These are phyloP conservation scores for Philopedon plagiatum DNA, from an alignment of 2,888 invertebrate species.

Conservation along the genomic window DNA sequence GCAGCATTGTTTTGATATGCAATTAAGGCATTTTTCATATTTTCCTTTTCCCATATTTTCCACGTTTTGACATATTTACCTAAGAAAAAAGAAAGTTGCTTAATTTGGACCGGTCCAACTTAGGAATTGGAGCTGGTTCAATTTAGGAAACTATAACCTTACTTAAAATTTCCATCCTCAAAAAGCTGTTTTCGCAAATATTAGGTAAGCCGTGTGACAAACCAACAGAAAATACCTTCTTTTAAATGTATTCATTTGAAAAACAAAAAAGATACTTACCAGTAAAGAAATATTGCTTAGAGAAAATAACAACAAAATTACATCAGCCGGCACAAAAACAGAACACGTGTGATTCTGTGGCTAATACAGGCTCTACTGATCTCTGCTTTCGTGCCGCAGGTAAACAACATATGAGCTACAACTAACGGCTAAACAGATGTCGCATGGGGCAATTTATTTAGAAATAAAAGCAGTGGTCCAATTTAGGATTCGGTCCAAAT, in stretches of 20 bases:
- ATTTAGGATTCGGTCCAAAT: background rate
- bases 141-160: slow-evolving; percentile 1
- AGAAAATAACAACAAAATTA: background rate
- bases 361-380: no score
- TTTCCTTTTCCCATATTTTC: slow-evolving; percentile 15
- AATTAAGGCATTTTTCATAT: slow-evolving; percentile 10
- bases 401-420: background rate
- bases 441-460: no score
- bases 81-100: slow-evolving; percentile 14
- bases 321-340: background rate
- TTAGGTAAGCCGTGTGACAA: background rate
- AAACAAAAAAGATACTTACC: background rate
- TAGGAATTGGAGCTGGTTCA: background rate
- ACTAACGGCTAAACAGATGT: background rate
- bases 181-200: background rate
- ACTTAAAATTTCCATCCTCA: background rate
- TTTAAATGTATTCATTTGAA: background rate
- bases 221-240: background rate
- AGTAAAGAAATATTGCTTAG: background rate
- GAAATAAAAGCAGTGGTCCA: background rate
- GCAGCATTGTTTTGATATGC: background rate
- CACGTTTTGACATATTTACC: slow-evolving; percentile 1
- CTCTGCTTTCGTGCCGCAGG: background rate
- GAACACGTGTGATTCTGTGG: background rate
- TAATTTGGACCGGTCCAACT: slow-evolving; percentile 22